Evolutionary conservation across 2,888 invertebrate species (phyloP).

Genomic region (Heliconius charithonia): DNA sequence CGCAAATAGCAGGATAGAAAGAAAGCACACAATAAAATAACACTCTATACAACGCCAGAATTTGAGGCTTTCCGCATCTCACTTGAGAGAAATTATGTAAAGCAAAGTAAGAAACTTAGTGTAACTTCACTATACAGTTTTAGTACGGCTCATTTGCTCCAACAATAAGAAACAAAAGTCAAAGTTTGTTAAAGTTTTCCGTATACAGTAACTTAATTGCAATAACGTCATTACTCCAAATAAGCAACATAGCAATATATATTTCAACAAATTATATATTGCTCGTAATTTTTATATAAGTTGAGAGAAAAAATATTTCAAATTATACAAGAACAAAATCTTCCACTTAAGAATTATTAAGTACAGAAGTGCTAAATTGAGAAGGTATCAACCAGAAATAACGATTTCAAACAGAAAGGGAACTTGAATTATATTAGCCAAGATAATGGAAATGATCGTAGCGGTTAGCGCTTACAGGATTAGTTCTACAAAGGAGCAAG

Average conservation of each 20-base stretch:
- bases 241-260: too few relatives aligned
- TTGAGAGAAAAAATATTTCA: not conserved
- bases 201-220: too few relatives aligned
- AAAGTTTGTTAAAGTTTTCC: too few relatives aligned
- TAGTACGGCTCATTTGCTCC: not conserved
- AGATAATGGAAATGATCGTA: conserved; percentile 33
- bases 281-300: too few relatives aligned
- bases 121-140: not conserved
- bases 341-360: not conserved
- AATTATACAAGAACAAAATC: not conserved
- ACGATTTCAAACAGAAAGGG: not conserved
- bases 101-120: not conserved
- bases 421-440: conserved; percentile 31
- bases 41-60: too few relatives aligned
- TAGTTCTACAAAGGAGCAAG: conserved; percentile 32
- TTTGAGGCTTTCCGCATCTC: too few relatives aligned
- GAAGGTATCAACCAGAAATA: not conserved
- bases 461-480: conserved; percentile 35
- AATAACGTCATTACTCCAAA: too few relatives aligned
- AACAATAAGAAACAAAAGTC: too few relatives aligned
- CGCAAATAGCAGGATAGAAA: too few relatives aligned
- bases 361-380: not conserved
- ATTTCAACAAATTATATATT: too few relatives aligned
- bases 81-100: not conserved
- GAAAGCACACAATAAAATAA: too few relatives aligned